A percentile compares a stretch with the other conserved stretches of the same genome.
Evolutionary conservation across 2,888 invertebrate genomes (phyloP).

Genomic region (Pristionchus exspectatus): DNA sequence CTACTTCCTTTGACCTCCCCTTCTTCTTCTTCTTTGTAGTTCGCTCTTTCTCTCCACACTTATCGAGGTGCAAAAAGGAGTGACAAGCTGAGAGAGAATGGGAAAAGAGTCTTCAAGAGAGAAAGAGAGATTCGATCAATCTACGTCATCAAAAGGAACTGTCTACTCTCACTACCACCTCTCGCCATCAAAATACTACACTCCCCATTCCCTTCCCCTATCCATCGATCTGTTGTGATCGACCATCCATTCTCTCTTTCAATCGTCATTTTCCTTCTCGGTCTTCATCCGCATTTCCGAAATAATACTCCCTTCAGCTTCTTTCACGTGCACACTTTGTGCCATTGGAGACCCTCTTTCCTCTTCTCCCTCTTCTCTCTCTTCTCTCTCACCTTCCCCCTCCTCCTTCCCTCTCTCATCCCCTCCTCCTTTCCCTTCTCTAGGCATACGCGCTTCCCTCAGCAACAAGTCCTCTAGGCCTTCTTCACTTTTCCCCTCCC

Average conservation of each 20-base stretch:
- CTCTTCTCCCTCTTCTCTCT: not conserved
- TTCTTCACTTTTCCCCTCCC: slow-evolving; percentile 15
- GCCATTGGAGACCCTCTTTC: slow-evolving; percentile 46
- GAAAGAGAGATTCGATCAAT: slow-evolving; percentile 10
- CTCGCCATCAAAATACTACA: slow-evolving; percentile 12
- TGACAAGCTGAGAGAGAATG: not conserved
- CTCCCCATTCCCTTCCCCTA: not conserved
- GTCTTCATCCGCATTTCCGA: slow-evolving; percentile 23
- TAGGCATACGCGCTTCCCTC: slow-evolving; percentile 35
- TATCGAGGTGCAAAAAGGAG: slow-evolving; percentile 33
- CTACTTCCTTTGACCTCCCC: slow-evolving; percentile 46
- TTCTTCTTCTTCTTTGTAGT: not conserved
- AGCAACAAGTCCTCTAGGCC: slow-evolving; percentile 39
- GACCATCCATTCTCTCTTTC: not conserved
- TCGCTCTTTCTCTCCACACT: not conserved
- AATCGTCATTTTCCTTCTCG: not conserved
- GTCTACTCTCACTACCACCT: not conserved
- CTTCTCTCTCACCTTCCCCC: slow-evolving; percentile 21
- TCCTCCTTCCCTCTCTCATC: not conserved
- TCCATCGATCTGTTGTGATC: slow-evolving; percentile 25
- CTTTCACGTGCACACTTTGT: slow-evolving; percentile 53
- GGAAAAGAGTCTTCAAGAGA: not conserved
- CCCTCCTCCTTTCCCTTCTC: slow-evolving; percentile 28
- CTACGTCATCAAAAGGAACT: slow-evolving; percentile 17
- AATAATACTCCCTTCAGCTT: slow-evolving; percentile 37